Evolutionary conservation across 2,113 vertebrate species (phyloP).

Genomic region (Lagopus leucura): DNA sequence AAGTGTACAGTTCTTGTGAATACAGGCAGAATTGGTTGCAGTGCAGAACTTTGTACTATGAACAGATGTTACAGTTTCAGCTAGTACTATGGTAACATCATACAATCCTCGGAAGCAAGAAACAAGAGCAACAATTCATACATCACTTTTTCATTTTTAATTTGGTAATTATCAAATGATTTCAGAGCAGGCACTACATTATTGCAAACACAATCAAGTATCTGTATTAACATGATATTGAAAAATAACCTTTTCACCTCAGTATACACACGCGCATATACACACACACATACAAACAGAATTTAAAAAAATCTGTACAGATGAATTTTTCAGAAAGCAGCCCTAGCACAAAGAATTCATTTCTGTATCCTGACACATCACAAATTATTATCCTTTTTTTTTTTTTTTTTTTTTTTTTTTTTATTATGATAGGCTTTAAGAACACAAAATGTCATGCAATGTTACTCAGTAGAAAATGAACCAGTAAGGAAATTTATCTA

Average conservation of each 20-base stretch:
- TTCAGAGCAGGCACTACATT: conserved; percentile 67
- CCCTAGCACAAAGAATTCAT: conserved; percentile 28
- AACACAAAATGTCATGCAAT: conserved; percentile 75
- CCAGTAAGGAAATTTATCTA: conserved; percentile 46
- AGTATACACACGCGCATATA: not conserved
- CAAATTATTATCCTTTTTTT: conserved; percentile 47
- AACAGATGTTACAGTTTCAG: not conserved
- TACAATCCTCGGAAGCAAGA: conserved; percentile 53
- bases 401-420: not conserved
- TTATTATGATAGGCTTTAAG: conserved; percentile 23
- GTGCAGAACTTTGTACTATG: not conserved
- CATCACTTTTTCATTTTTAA: conserved; percentile 65
- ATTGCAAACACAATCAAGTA: conserved; percentile 68
- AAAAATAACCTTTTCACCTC: conserved; percentile 65
- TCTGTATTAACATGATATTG: conserved; percentile 53
- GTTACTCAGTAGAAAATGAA: conserved; percentile 50
- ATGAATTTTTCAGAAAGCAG: conserved; percentile 45
- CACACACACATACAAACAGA: conserved; percentile 45
- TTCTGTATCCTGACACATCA: conserved; percentile 58
- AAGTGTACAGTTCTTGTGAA: not conserved
- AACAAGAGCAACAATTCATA: conserved; percentile 66
- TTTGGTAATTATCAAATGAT: conserved; percentile 51
- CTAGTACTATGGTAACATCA: conserved; percentile 4
- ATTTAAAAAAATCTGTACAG: conserved; percentile 71
- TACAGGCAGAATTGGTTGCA: not conserved